A percentile compares a stretch with the other conserved stretches of the same genome.
Evolutionary conservation across 1,140 invertebrate species (phyloP).

Genomic region (Araneus ventricosus): DNA sequence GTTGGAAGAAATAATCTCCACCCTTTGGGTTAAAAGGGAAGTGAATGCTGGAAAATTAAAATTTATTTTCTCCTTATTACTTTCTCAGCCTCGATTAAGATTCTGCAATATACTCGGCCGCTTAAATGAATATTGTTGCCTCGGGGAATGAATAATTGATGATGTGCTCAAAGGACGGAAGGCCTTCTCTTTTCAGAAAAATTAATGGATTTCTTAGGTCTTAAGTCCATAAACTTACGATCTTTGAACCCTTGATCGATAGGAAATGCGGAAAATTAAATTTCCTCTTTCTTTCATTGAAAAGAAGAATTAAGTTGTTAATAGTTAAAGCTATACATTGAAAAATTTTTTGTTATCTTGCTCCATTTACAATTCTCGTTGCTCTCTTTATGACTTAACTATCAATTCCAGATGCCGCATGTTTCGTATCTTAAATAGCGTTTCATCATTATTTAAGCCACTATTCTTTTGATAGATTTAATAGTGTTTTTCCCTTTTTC

Average conservation of each 20-base stretch:
- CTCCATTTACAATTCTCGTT: no score
- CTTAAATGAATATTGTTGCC: conserved; percentile 5
- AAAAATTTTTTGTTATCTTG: no score
- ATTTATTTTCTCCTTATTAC: conserved; percentile 27
- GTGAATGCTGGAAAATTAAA: neutral
- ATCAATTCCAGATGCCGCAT: no score
- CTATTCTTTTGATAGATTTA: no score
- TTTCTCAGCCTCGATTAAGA: neutral
- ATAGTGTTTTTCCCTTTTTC: no score
- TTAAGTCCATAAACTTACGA: neutral
- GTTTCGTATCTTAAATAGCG: no score
- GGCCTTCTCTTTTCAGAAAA: neutral
- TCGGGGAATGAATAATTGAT: neutral
- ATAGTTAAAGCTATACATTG: no score
- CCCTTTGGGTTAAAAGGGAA: neutral
- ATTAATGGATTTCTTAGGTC: conserved; percentile 3
- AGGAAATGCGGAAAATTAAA: neutral
- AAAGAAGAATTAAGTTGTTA: no score
- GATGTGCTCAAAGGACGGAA: neutral
- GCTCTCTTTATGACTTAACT: no score
- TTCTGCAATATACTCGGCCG: neutral
- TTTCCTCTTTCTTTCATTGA: no score
- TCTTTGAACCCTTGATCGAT: neutral
- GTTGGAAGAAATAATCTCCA: neutral
- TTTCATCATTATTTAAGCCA: no score